Conservation (phyloP, 2,113 vertebrate species). For the rabbit (Oryctolagus cuniculus) region mOryCun1.1 NC_091452.1:17499501-17500000, state of each 20-base stretch:
- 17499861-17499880: not conserved
- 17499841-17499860: no score
- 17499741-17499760: not conserved
- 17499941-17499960: not conserved
- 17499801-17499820: not conserved
- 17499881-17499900: not conserved
- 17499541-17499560: not conserved
- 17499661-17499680: not conserved
- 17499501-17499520: no score
- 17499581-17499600: fast-evolving
- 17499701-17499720: not conserved
- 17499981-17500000: not conserved
- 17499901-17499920: not conserved
- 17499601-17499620: no score
- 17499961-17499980: fast-evolving
- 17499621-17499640: no score
- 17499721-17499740: no score
- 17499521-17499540: not conserved
- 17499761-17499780: not conserved
- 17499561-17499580: not conserved
- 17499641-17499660: not conserved
- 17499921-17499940: not conserved
- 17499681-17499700: not conserved
- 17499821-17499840: not conserved
- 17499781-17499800: not conserved